A percentile compares a stretch with the other conserved stretches of the same genome.
phyloP scores from a whole-genome alignment of 2,888 invertebrate genomes.

The Cheilosia pagana region DNA sequence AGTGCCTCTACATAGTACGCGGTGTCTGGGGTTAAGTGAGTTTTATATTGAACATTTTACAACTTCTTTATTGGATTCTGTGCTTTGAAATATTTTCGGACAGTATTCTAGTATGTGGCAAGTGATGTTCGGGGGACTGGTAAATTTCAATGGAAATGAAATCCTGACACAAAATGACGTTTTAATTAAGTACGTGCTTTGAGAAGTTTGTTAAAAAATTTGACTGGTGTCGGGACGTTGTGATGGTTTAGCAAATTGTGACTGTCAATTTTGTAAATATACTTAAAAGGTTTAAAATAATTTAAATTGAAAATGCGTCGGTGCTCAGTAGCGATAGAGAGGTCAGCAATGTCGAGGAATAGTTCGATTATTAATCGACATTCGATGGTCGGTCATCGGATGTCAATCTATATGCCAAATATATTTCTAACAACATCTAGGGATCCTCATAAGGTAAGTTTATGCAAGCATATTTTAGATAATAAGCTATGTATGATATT shows the following conservation, averaged over 20 bases:
- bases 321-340: conserved; percentile 56
- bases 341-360: conserved; percentile 47
- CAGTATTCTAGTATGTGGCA: too few species aligned
- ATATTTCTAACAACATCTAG: conserved; percentile 78
- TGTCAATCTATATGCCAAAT: conserved; percentile 87
- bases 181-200: not conserved
- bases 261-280: too few species aligned
- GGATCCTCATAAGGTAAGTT: conserved; percentile 87
- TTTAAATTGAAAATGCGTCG: conserved; percentile 61
- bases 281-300: too few species aligned
- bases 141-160: not conserved
- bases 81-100: not conserved
- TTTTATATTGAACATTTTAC: not conserved
- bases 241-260: too few species aligned
- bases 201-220: too few species aligned
- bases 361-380: conserved; percentile 61
- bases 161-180: not conserved
- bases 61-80: conserved; percentile 12
- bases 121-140: not conserved
- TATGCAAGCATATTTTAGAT: not conserved
- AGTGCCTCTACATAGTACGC: not conserved
- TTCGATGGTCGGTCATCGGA: conserved; percentile 86
- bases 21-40: not conserved
- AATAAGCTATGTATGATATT: too few species aligned
- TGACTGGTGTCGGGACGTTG: too few species aligned